Evolutionary conservation across 64 coral and sea anemone genomes (phyloP).

Genomic region (Porites lutea): DNA sequence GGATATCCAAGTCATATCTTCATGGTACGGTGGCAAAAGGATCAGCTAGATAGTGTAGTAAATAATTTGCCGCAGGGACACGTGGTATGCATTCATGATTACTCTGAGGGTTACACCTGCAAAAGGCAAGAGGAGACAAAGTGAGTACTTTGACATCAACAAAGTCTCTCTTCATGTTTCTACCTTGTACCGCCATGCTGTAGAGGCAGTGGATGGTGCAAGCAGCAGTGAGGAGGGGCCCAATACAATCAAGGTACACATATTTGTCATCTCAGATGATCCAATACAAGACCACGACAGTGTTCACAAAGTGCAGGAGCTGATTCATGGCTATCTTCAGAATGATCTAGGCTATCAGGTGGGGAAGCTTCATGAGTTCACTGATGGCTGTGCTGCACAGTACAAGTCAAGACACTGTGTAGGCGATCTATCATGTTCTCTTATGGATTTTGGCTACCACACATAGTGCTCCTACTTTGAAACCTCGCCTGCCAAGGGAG

Average conservation of each 20-base stretch:
- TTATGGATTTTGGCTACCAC: not conserved
- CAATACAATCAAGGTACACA: not conserved
- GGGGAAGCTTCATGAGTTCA: too few relatives aligned
- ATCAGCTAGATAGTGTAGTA: not conserved
- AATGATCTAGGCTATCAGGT: too few relatives aligned
- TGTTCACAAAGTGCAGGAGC: not conserved
- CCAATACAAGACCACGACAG: not conserved
- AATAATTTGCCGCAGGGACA: too few relatives aligned
- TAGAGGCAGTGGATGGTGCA: too few relatives aligned
- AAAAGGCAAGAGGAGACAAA: conserved; percentile 40
- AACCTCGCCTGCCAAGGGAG: not conserved
- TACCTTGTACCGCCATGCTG: too few relatives aligned
- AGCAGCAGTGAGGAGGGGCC: not conserved
- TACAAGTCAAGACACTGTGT: too few relatives aligned
- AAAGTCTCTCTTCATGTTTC: too few relatives aligned
- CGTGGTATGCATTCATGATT: too few relatives aligned
- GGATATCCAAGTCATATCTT: conserved; percentile 26
- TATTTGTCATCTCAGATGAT: not conserved
- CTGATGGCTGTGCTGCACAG: too few relatives aligned
- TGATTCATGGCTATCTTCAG: not conserved
- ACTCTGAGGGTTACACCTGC: conserved; percentile 20
- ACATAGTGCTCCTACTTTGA: not conserved
- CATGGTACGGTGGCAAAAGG: conserved; percentile 24
- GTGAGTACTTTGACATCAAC: too few relatives aligned
- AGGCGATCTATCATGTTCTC: too few relatives aligned